Conservation (phyloP, 2,888 invertebrate species). For the Diplolepis rosae region DNA sequence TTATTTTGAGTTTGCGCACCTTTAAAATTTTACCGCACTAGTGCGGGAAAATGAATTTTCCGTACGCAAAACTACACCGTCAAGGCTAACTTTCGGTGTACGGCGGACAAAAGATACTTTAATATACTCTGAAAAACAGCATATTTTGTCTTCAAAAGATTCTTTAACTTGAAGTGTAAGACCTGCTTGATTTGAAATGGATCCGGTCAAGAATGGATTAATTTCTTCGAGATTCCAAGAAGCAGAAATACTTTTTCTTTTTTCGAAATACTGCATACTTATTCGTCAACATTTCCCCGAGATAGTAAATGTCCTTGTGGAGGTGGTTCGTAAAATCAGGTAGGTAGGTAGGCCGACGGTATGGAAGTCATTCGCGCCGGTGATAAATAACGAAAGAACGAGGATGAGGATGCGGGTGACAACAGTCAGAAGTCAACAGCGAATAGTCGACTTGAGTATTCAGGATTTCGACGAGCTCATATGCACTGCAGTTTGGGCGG, state of each 20-base stretch:
- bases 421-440: conserved; percentile 51
- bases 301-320: conserved; percentile 49
- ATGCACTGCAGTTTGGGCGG: neutral
- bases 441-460: conserved; percentile 36
- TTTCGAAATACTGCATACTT: conserved; percentile 46
- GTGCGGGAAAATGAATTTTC: no score
- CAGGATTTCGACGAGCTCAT: conserved; percentile 1
- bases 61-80: no score
- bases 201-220: no score
- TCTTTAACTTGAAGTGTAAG: no score
- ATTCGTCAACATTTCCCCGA: conserved; percentile 49
- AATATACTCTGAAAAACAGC: no score
- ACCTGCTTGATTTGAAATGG: no score
- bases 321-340: conserved; percentile 48
- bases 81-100: no score
- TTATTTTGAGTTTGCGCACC: no score
- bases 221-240: neutral
- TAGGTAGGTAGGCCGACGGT: conserved; percentile 45
- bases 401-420: conserved; percentile 52
- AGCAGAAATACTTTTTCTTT: conserved; percentile 11
- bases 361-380: conserved; percentile 47
- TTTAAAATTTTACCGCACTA: no score
- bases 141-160: no score
- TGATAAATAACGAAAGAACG: conserved; percentile 49
- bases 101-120: no score